Evolutionary conservation across 2,113 vertebrate genomes (phyloP).

Genomic region (Pelvicachromis taeniatus): DNA sequence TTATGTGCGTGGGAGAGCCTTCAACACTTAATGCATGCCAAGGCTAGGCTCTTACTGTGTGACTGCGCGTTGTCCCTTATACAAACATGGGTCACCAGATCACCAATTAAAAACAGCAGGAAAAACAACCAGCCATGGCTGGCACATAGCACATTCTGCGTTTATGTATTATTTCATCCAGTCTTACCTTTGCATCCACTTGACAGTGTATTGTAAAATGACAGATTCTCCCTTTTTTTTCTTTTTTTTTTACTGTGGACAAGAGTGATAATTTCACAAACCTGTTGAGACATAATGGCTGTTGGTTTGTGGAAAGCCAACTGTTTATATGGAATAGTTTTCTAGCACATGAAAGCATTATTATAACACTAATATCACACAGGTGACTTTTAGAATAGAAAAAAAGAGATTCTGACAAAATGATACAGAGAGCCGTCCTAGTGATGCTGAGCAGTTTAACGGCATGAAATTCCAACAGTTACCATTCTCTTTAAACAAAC

Average conservation of each 20-base stretch:
- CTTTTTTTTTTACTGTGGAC: neutral
- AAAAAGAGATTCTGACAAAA: neutral
- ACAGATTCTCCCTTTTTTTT: neutral
- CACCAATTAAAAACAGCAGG: slow-evolving; percentile 45
- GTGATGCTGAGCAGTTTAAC: neutral
- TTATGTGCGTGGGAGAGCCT: slow-evolving; percentile 46
- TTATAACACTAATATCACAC: neutral
- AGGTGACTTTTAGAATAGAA: neutral
- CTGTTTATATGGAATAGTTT: neutral
- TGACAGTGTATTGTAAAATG: neutral
- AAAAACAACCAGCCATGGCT: slow-evolving; percentile 23
- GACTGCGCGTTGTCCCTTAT: neutral
- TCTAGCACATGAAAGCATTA: neutral
- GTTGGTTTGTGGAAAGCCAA: neutral
- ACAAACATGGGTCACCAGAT: slow-evolving; percentile 31
- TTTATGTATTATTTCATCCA: neutral
- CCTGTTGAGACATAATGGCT: neutral
- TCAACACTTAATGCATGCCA: slow-evolving; percentile 26
- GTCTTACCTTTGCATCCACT: slow-evolving; percentile 9
- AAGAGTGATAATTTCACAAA: neutral
- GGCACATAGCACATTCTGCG: neutral
- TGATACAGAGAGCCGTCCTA: neutral
- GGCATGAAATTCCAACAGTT: neutral
- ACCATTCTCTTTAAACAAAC: neutral
- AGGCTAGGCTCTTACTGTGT: slow-evolving; percentile 19